phyloP scores from a whole-genome alignment of 2,113 vertebrate genomes.

The Cochlearius cochlearius region DNA sequence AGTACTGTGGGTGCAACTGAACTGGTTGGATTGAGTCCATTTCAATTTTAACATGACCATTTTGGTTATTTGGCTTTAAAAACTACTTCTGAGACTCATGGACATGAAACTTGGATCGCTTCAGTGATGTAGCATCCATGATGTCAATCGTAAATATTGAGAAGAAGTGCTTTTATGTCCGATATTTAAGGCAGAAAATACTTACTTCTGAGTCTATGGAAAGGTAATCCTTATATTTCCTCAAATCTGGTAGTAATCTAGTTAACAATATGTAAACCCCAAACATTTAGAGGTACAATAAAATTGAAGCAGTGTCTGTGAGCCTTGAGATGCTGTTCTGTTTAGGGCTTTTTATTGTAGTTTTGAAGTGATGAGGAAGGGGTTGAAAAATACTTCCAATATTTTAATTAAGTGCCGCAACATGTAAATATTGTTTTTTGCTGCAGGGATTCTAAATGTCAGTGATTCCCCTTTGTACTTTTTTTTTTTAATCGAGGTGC shows the following conservation, averaged over 20 bases:
- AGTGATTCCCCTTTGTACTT: background rate
- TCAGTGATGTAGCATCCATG: background rate
- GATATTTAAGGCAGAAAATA: background rate
- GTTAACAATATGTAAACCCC: background rate
- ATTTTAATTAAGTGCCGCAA: conserved; percentile 12
- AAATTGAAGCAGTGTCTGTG: background rate
- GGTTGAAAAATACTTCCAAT: background rate
- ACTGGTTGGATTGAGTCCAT: background rate
- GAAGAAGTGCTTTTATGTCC: background rate
- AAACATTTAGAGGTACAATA: background rate
- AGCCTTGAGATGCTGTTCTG: background rate
- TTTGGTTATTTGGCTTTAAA: background rate
- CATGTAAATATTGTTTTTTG: background rate
- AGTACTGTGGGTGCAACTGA: background rate
- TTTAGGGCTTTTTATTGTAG: background rate
- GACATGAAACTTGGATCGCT: background rate
- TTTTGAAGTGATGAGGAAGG: background rate
- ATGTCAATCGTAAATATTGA: background rate
- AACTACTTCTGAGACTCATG: background rate
- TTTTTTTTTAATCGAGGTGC: background rate
- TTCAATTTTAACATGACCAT: background rate
- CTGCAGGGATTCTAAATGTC: background rate
- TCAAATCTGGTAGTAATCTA: background rate
- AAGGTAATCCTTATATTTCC: background rate
- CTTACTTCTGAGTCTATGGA: background rate